Evolutionary conservation across 2,113 vertebrate species (phyloP).

Genomic region (Speoplatyrhinus poulsoni): DNA sequence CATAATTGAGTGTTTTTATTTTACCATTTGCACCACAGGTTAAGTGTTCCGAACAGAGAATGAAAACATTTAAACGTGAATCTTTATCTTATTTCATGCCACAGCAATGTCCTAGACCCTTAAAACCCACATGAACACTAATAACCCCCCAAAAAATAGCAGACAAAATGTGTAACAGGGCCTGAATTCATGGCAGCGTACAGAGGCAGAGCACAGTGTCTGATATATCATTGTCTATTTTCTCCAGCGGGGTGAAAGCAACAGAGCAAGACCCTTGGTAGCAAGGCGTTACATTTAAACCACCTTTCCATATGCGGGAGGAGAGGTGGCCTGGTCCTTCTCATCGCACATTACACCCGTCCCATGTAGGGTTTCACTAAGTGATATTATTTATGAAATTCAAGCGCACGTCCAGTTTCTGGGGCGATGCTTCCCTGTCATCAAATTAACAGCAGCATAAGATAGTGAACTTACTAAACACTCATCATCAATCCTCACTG

Average conservation of each 20-base stretch:
- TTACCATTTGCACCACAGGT: too few relatives aligned
- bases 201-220: conserved; percentile 16
- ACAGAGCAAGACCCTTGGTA: conserved; percentile 44
- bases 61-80: conserved; percentile 29
- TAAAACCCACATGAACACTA: too few relatives aligned
- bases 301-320: conserved; percentile 53
- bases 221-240: conserved; percentile 30
- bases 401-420: conserved; percentile 53
- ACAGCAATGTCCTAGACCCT: conserved; percentile 33
- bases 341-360: conserved; percentile 55
- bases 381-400: conserved; percentile 75
- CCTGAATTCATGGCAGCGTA: conserved; percentile 36
- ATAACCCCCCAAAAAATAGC: too few relatives aligned
- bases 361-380: conserved; percentile 57
- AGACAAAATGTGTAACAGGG: conserved; percentile 16
- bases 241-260: conserved; percentile 35
- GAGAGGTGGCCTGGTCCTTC: conserved; percentile 54
- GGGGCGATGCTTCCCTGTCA: conserved; percentile 66
- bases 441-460: conserved; percentile 76
- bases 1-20: too few relatives aligned
- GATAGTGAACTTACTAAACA: conserved; percentile 72
- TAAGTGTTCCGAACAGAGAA: too few relatives aligned
- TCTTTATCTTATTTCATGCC: conserved; percentile 61
- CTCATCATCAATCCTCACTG: conserved; percentile 68
- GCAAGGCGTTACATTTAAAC: conserved; percentile 66